phyloP scores from a whole-genome alignment of 2,888 invertebrate species.

The Pterobdella sp. region DNA sequence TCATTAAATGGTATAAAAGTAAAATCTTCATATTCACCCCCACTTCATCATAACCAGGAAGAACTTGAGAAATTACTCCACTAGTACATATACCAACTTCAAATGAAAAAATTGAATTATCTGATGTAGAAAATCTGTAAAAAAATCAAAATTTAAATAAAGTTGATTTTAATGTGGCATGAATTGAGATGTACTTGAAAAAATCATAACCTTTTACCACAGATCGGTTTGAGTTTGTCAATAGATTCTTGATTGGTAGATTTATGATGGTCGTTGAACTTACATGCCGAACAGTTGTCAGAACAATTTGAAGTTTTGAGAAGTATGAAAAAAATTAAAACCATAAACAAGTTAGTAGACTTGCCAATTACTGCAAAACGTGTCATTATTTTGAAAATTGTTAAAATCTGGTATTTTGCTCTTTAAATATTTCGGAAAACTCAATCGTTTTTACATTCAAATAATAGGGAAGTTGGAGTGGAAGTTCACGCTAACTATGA shows the following conservation, averaged over 20 bases:
- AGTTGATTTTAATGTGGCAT: neutral
- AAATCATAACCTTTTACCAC: neutral
- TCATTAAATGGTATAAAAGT: too few species aligned
- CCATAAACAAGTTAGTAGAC: too few species aligned
- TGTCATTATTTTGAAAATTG: too few species aligned
- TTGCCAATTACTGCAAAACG: too few species aligned
- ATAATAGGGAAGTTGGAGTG: too few species aligned
- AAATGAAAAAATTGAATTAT: neutral
- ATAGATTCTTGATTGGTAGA: neutral
- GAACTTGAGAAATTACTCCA: neutral
- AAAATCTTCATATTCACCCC: neutral
- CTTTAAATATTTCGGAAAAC: too few species aligned
- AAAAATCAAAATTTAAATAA: too few species aligned
- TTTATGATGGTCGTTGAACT: conserved; percentile 7
- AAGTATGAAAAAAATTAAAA: neutral
- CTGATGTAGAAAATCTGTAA: too few species aligned
- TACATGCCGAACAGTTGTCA: neutral
- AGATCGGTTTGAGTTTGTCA: neutral
- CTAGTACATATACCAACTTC: neutral
- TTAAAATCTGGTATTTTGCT: too few species aligned
- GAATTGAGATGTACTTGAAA: neutral
- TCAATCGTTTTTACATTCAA: too few species aligned
- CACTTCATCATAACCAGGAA: neutral
- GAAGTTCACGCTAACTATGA: too few species aligned
- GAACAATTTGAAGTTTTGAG: neutral